Evolutionary conservation across 2,888 invertebrate species (phyloP), one percentile per base, ranked within the genome.

Genomic region (Acleris emargana): DNA sequence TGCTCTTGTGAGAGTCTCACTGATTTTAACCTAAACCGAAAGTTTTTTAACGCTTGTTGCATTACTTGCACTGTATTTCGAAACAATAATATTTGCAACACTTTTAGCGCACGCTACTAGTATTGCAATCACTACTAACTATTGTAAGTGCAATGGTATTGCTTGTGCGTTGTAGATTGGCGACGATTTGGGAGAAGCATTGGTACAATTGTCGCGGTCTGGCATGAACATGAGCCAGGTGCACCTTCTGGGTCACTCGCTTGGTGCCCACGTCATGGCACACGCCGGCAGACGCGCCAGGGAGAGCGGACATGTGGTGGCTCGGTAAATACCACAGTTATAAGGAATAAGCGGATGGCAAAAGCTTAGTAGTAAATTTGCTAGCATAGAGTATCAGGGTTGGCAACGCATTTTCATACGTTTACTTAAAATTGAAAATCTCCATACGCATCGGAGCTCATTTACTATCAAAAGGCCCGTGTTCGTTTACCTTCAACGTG

Each of bases 251-350:
- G 93, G 91, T 0, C 91, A 93, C 68, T 93, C 93, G 0, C 76
- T 93, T 2, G 93, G 93, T 2, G 91, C 90, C 1, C 93, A 93
- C 57, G 67, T 91, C 32, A 85, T 89, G 82, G 91, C 83, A 0
- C 83, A 79, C 61, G 87, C 91, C 22, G 93, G 93, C 2, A 79
- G 73, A 69, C 73, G 72, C 28, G 74, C 84, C 3, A 79, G 88
- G 61, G 77, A 80, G 51, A 71, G 69, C 0, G 86, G 88, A 9
- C 73, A 77, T 42, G 76, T 82, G 1, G 73, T 93, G 0, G 71
- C 83, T 55, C 82, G 92, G 92, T 92, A 72, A 70, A n/a, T 43
- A 45, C 42, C n/a, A 22, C 22, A 50, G 0, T 20, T 18, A 18
- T 6, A 17, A 49, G 32, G 32, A 32, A 32, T 3, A 32, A 4